Conservation (phyloP, 2,888 invertebrate genomes). For the Leucozona laternaria region DNA sequence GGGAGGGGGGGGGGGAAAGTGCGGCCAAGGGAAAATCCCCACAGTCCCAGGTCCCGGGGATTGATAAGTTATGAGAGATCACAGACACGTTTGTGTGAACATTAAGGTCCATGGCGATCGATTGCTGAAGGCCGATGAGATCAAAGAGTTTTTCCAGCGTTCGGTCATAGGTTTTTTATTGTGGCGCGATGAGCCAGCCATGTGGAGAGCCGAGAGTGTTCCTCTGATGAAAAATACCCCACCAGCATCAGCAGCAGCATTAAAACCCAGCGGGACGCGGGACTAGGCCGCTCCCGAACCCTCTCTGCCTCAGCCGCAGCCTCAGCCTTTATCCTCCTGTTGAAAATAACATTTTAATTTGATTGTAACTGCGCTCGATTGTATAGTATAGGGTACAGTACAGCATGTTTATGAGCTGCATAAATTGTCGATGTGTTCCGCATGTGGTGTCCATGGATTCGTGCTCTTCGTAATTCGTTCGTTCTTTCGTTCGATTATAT, state of each 20-base stretch:
- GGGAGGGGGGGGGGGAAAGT: not conserved
- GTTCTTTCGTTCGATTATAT: not conserved
- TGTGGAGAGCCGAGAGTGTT: constrained; percentile 33
- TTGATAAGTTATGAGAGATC: constrained; percentile 72
- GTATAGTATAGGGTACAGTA: constrained; percentile 23
- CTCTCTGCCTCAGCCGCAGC: no score
- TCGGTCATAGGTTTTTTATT: constrained; percentile 72
- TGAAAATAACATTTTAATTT: constrained; percentile 74
- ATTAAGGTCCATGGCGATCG: constrained; percentile 58
- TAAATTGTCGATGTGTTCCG: constrained; percentile 71
- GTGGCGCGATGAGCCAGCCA: constrained; percentile 44
- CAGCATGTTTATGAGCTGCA: constrained; percentile 53
- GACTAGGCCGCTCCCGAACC: constrained; percentile 4
- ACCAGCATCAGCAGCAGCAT: constrained; percentile 15
- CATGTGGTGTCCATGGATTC: constrained; percentile 55
- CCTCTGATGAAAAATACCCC: constrained; percentile 19
- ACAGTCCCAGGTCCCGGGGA: not conserved
- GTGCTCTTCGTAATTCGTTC: constrained; percentile 42
- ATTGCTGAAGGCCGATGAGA: constrained; percentile 63
- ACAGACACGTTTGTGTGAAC: constrained; percentile 70
- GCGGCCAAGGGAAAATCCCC: not conserved
- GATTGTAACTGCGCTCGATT: constrained; percentile 61
- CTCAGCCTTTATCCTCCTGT: constrained; percentile 43
- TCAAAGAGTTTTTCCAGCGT: constrained; percentile 70
- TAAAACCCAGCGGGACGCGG: constrained; percentile 42